These are phyloP conservation scores for Dioctria rufipes DNA, from an alignment of 2,888 invertebrate species.

Conservation along the genomic window DNA sequence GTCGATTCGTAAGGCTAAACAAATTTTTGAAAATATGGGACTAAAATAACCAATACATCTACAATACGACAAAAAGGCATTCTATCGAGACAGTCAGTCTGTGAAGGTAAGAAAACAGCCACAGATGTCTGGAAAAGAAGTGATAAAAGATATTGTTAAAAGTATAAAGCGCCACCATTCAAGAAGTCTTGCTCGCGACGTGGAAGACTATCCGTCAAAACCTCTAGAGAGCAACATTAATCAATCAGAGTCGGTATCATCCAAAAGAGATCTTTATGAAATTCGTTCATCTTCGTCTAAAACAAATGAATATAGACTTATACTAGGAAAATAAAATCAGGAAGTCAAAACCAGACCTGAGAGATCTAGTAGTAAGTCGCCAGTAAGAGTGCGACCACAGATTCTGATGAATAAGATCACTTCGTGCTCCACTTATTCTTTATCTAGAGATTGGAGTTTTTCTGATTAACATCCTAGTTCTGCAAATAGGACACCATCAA, in stretches of 20 bases:
- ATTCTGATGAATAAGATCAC: conserved; percentile 11
- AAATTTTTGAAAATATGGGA: conserved; percentile 75
- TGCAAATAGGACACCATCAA: conserved; percentile 49
- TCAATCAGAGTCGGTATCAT: conserved; percentile 66
- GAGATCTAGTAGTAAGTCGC: not conserved
- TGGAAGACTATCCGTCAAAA: not conserved
- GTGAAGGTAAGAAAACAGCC: conserved; percentile 66
- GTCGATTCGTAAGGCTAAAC: conserved; percentile 80
- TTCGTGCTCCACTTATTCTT: conserved; percentile 53
- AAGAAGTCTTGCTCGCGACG: not conserved
- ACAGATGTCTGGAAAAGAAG: conserved; percentile 62
- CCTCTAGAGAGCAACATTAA: conserved; percentile 38
- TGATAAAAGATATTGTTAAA: not conserved
- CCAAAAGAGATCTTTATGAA: conserved; percentile 61
- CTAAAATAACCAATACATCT: conserved; percentile 61
- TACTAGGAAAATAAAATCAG: not conserved
- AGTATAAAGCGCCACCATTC: not conserved
- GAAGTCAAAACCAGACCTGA: not conserved
- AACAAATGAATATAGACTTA: conserved; percentile 30
- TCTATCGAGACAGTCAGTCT: conserved; percentile 73
- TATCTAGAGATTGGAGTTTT: conserved; percentile 37
- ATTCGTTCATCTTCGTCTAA: conserved; percentile 63
- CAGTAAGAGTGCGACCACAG: not conserved
- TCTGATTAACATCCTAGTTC: too few relatives aligned
- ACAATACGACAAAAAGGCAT: conserved; percentile 71